Conservation (phyloP, 1,140 invertebrate genomes). For the Heliothis virescens region DNA sequence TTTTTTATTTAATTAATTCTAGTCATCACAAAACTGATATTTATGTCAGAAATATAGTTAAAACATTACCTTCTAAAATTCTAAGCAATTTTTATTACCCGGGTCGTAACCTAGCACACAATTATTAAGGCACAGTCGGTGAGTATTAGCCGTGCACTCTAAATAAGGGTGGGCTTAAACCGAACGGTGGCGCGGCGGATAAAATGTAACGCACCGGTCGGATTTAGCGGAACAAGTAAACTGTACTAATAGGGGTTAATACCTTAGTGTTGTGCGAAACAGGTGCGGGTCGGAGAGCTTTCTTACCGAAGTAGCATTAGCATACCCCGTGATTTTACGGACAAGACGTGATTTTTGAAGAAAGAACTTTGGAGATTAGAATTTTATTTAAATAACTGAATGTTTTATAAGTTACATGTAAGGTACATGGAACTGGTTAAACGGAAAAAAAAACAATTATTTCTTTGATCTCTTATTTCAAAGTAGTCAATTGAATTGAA, state of each 20-base stretch:
- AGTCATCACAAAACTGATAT: too few relatives aligned
- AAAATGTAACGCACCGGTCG: slow-evolving; percentile 48
- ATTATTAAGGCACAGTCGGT: slow-evolving; percentile 12
- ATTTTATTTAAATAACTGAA: not conserved
- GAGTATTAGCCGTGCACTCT: slow-evolving; percentile 37
- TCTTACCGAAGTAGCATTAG: slow-evolving; percentile 28
- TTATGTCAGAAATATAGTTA: too few relatives aligned
- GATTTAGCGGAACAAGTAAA: slow-evolving; percentile 50
- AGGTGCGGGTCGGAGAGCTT: slow-evolving; percentile 38
- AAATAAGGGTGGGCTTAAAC: slow-evolving; percentile 38
- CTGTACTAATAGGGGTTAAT: slow-evolving; percentile 53
- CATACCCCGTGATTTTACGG: slow-evolving; percentile 16
- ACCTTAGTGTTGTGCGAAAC: slow-evolving; percentile 46
- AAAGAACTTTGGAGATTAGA: not conserved
- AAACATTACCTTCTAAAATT: not conserved
- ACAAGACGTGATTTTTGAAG: slow-evolving; percentile 14
- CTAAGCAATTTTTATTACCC: not conserved
- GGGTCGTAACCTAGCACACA: not conserved
- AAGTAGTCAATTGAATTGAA: too few relatives aligned
- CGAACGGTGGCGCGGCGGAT: slow-evolving; percentile 36
- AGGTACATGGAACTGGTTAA: too few relatives aligned
- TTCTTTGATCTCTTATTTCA: too few relatives aligned
- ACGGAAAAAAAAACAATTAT: too few relatives aligned
- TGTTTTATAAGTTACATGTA: too few relatives aligned
- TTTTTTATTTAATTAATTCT: too few relatives aligned